Base-by-base conservation (phyloP, 1,140 invertebrate genomes). In the Zaprionus capensis region DNA sequence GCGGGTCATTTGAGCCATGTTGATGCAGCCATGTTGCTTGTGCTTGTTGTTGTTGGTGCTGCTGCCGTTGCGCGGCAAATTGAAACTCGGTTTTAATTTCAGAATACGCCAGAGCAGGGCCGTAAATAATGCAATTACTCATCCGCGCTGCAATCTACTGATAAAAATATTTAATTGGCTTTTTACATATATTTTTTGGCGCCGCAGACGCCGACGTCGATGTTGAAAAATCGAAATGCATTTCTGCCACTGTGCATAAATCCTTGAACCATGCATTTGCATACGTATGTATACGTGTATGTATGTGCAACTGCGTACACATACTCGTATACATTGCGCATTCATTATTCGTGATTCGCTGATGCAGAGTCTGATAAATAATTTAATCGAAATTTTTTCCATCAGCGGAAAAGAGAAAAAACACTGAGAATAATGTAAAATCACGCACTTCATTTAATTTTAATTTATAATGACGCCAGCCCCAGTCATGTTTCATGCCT, bases 111-210 rank as follows among this genome's bases (percentile, higher is more conserved):
- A 31, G 22, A 61, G 58, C 78, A 66, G 67, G 22, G 14, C 26
- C 76, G 84, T 91, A 90, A 91, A 90, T 91, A 91, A 90, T 78
- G 67, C 81, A 90, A 91, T 91, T 91, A 90, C 86, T 79, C 86
- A 90, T 91, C 86, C 78, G 66, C 71, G 61, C 71, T 73, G 84
- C 84, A 84, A 90, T 90, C 81, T 76, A 75, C 85, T 80, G 85
- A 90, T 90, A 90, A 91, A 90, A 90, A 91, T 82, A 86, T 82
- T 77, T 91, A 90, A 90, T 90, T 90, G 86, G 65, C 79, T 90
- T 88, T 80, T 84, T 88, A 68, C 66, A 28, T 71, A 57, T 59
- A 26, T 55, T 61, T 67, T 38, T 51, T 51, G 46, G 46, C n/a
- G 12, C 46, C 46, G 20, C 46, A 14, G 5, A 41, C 38, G 38